Base-by-base conservation (phyloP, 2,888 invertebrate species). In the Morpho deidamia region DNA sequence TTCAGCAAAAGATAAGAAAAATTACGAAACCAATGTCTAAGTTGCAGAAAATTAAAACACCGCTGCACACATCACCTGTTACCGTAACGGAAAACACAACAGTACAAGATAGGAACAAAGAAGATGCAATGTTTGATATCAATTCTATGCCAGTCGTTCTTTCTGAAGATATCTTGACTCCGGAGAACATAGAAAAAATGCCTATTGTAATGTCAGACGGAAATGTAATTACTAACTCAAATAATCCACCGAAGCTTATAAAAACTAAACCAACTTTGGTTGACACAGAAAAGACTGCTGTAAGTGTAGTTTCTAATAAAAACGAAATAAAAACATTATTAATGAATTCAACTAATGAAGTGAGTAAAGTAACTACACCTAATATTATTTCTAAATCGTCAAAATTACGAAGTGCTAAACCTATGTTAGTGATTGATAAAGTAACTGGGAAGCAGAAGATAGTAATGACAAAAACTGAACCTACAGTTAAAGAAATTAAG, bases 131-230 rank as follows among this genome's bases (percentile, higher is more conserved):
- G 60, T 92, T 94, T 61, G 95, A 95, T 71, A 95, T 95, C 37
- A 93, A 93, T 74, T 94, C 94, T 1, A 94, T 95, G 93, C 95
- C 95, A 1, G 93, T 95, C 59, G 93, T 95, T 4, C 74, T 95
- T 41, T 93, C 93, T 35, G 94, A 94, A 63, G 94, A 94, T 65
- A 90, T 93, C 40, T 76, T 94, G 55, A 93, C 93, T 0, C 91
- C 93, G 0, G 94, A 94, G 68, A 92, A 81, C 66, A 92, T 94
- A 49, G 93, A 94, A 64, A 93, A 92, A 68, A 92, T 94, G 91
- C 93, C 94, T 0, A 91, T 93, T 35, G 91, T 93, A 0, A 87
- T 88, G 85, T 76, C 89, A 0, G 89, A 88, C 59, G 84, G 83
- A 8, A 85, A 85, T 63, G 71, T 86, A 39, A 76, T 86, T 56